A percentile compares a stretch with the other conserved stretches of the same genome.
Evolutionary conservation across 2,113 vertebrate species (phyloP).

Genomic region (Elgaria multicarinata): DNA sequence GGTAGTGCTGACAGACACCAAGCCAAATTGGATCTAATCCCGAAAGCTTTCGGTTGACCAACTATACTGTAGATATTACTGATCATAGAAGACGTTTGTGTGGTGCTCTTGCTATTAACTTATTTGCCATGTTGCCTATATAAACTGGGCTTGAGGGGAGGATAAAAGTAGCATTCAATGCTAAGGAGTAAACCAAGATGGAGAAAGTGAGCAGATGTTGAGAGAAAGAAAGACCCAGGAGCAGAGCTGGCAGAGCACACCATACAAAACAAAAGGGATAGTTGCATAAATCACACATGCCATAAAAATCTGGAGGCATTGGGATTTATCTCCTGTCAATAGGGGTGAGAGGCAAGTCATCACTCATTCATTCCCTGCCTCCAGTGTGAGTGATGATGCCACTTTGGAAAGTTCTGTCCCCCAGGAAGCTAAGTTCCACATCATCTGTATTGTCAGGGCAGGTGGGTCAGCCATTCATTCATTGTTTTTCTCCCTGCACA

Average conservation of each 20-base stretch:
- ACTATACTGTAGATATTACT: not conserved
- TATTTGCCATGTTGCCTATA: not conserved
- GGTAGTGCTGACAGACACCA: too few species aligned
- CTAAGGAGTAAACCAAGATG: too few species aligned
- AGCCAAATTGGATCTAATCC: not conserved
- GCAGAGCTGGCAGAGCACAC: not conserved
- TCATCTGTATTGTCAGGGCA: slow-evolving; percentile 18
- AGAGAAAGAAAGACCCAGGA: not conserved
- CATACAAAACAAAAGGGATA: not conserved
- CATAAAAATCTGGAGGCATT: slow-evolving; percentile 23
- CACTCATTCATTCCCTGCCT: slow-evolving; percentile 26
- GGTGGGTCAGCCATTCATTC: not conserved
- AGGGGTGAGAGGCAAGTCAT: not conserved
- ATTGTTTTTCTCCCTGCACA: too few species aligned
- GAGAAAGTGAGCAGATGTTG: not conserved
- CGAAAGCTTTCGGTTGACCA: not conserved
- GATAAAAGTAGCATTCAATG: not conserved
- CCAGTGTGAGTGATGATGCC: not conserved
- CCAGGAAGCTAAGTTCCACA: not conserved
- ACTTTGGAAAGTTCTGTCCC: not conserved
- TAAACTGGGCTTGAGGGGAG: not conserved
- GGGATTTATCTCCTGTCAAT: slow-evolving; percentile 31
- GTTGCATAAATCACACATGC: slow-evolving; percentile 30
- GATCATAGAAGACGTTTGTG: not conserved
- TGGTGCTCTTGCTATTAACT: not conserved